These are phyloP conservation scores for human DNA, from an alignment of 2,113 vertebrate genomes.

Conservation along the genomic window GRCh38 chr22:19030501-19031000, in stretches of 20 bases:
- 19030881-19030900: not conserved
- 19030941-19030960: not conserved
- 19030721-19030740: not conserved
- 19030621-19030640: not conserved
- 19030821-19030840: no score
- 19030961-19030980: not conserved
- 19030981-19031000: not conserved
- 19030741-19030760: no score
- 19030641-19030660: not conserved
- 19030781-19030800: not conserved
- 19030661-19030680: not conserved
- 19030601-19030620: not conserved
- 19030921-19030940: not conserved
- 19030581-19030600: not conserved
- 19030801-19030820: not conserved
- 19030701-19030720: not conserved
- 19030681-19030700: not conserved
- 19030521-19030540: no score
- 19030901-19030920: not conserved
- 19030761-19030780: not conserved
- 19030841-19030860: not conserved
- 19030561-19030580: rapidly evolving
- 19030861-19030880: not conserved
- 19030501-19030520: no score
- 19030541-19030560: not conserved